Evolutionary conservation across 2,888 invertebrate species (phyloP).

Genomic region (Dasysyrphus tricinctus): DNA sequence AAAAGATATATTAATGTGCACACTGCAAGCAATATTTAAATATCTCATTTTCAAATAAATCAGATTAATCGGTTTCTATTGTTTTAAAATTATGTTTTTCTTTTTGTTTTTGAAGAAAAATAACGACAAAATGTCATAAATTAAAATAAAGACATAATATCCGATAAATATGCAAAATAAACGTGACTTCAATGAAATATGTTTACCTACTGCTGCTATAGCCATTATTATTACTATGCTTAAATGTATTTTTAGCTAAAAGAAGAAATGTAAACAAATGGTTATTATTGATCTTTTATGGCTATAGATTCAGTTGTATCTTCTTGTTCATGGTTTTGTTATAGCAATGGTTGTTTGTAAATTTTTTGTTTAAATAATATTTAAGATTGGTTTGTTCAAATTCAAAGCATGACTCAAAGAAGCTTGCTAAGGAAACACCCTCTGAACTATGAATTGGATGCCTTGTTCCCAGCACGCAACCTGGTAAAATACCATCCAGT

Average conservation of each 20-base stretch:
- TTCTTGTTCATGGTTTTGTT: background rate
- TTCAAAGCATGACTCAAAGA: too few species aligned
- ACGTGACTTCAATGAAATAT: conserved; percentile 39
- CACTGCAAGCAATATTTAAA: conserved; percentile 17
- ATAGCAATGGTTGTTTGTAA: too few species aligned
- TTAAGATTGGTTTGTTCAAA: too few species aligned
- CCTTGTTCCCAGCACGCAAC: too few species aligned
- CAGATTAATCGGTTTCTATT: conserved; percentile 19
- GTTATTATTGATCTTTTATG: background rate
- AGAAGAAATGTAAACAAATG: background rate
- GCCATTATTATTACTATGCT: conserved; percentile 42
- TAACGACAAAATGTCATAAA: conserved; percentile 41
- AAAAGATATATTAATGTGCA: conserved; percentile 13
- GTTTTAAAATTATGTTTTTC: conserved; percentile 16
- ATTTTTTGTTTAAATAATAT: too few species aligned
- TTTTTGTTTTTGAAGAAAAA: conserved; percentile 12
- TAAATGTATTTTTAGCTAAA: conserved; percentile 31
- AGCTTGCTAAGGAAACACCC: too few species aligned
- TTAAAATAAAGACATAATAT: conserved; percentile 42
- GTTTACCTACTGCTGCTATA: background rate
- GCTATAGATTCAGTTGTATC: background rate
- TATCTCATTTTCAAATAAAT: conserved; percentile 31
- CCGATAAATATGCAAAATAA: conserved; percentile 50
- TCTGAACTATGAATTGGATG: too few species aligned
- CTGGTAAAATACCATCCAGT: too few species aligned